phyloP scores from a whole-genome alignment of 2,797 vertebrate species.

The Antrozous pallidus region DNA sequence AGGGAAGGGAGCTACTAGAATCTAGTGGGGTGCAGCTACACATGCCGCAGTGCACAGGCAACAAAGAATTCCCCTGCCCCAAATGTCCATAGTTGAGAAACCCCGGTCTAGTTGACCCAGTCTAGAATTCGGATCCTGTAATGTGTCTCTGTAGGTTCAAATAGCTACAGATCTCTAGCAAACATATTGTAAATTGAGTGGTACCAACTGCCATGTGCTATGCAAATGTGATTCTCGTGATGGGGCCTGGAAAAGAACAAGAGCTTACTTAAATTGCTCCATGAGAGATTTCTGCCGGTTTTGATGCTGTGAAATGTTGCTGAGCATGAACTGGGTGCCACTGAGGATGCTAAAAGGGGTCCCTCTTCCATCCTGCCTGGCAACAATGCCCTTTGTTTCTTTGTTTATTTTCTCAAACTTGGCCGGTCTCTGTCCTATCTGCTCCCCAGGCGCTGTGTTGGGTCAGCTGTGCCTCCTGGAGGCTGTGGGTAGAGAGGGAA shows the following conservation, averaged over 20 bases:
- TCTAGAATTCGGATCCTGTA: neutral
- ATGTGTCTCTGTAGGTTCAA: neutral
- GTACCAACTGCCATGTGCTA: neutral
- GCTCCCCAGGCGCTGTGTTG: neutral
- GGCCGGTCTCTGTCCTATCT: neutral
- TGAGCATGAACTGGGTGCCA: neutral
- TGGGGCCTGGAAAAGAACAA: neutral
- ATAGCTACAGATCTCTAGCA: neutral
- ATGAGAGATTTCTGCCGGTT: neutral
- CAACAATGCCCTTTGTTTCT: neutral
- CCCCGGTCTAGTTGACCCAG: neutral
- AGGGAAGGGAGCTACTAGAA: neutral
- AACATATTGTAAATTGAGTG: neutral
- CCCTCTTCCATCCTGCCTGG: neutral
- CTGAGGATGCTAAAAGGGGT: neutral
- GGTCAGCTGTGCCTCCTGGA: slow-evolving; percentile 53
- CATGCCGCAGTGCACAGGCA: neutral
- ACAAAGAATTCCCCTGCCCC: neutral
- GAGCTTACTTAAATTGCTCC: neutral
- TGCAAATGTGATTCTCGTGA: neutral
- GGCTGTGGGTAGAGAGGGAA: neutral
- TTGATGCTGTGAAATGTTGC: neutral
- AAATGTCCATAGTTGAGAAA: neutral
- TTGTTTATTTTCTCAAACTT: neutral
- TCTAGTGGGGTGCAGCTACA: neutral